Base-by-base conservation (phyloP, 2,797 vertebrate genomes). In the Gambelia wislizenii region DNA sequence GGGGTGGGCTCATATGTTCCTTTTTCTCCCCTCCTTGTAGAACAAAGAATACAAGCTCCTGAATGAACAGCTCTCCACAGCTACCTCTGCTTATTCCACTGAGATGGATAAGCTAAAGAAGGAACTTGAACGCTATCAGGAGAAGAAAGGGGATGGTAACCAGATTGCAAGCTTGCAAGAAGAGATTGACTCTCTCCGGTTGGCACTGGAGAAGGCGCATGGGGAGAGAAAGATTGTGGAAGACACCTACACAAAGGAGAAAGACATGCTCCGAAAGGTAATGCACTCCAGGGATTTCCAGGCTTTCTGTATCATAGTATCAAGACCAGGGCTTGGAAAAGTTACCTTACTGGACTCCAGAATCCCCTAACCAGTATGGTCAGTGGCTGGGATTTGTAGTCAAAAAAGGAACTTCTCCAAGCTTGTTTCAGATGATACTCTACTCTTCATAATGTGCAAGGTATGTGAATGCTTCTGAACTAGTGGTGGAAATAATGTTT, bases 101-200 rank as follows among this genome's bases (percentile, higher is more conserved):
- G 98, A 99, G 96, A 94, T 99, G 18, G 96, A 89, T 87, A 98
- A 97, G 92, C 96, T 99, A 94, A 98, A 98, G 95, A 98, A 98
- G 94, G 97, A 98, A 92, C 96, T 99, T 96, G 93, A 97, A 13
- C 93, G 89, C 25, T 88, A 97, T 42, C 97, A 96, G 77, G 97
- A 95, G 90, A 95, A 22, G 93, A 97, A 27, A 22, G 95, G 88
- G 0, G 96, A 96, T 0, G 91, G 82, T 47, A 96, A 91, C 64
- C 98, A 97, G 94, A 88, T 98, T 16, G 42, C 74, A 30, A 97
- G 96, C 2, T 96, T 99, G 91, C 98, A 98, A 94, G 96, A 98
- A 27, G 98, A 99, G 96, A 92, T 98, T 9, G 95, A 98, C 92
- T 93, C n/a, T 69, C 97, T 99, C 90, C 96, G 92, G 82, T 92